Conservation (phyloP, 2,888 invertebrate genomes). For the Hydrotaea diabolus region DNA sequence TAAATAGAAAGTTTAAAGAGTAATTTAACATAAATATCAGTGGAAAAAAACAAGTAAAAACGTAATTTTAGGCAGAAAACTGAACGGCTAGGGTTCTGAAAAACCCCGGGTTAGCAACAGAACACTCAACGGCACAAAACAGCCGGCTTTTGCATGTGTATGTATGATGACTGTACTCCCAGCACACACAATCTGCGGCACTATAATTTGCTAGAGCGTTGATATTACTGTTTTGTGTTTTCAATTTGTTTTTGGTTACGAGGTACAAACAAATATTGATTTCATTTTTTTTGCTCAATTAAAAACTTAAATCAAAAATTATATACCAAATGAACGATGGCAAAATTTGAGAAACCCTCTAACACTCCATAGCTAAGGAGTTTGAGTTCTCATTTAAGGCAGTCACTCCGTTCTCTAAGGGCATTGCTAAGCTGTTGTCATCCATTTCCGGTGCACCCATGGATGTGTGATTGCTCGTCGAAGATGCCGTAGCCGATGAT, state of each 20-base stretch:
- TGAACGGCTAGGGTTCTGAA: background rate
- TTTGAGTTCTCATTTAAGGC: conserved; percentile 80
- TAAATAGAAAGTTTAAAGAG: conserved; percentile 46
- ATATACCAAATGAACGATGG: conserved; percentile 30
- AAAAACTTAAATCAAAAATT: conserved; percentile 44
- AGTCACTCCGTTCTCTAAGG: conserved; percentile 76
- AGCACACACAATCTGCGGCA: background rate
- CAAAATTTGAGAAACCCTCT: conserved; percentile 53
- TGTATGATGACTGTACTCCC: conserved; percentile 22
- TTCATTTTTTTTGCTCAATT: conserved; percentile 41
- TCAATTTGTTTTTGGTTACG: background rate
- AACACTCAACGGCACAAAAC: background rate
- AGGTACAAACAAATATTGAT: conserved; percentile 12
- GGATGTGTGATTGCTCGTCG: conserved; percentile 35
- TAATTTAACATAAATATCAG: conserved; percentile 58
- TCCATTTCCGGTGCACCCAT: conserved; percentile 73
- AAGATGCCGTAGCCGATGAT: conserved; percentile 68
- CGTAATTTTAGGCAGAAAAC: conserved; percentile 13
- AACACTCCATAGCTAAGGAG: conserved; percentile 81
- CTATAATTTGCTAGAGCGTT: background rate
- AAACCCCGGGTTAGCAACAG: background rate
- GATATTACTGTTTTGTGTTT: background rate
- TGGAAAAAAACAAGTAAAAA: conserved; percentile 1
- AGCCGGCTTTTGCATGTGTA: background rate
- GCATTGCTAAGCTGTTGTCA: conserved; percentile 79